Evolutionary conservation across 2,113 vertebrate genomes (phyloP).

Genomic region (Tragelaphus imberbis): DNA sequence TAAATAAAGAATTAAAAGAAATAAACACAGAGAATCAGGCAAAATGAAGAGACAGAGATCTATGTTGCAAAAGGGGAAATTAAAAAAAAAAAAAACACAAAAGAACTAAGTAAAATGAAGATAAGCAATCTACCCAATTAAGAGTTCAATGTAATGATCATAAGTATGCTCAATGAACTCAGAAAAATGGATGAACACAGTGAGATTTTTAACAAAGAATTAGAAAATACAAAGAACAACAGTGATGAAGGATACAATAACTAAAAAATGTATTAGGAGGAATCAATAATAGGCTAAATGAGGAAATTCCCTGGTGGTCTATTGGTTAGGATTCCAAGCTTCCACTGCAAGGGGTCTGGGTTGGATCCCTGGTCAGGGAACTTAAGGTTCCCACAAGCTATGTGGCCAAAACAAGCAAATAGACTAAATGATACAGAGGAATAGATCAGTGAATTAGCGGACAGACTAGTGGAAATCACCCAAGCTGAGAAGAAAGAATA

Average conservation of each 20-base stretch:
- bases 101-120: neutral
- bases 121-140: neutral
- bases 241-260: neutral
- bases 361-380: neutral
- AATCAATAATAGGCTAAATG: neutral
- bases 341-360: neutral
- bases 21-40: neutral
- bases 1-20: neutral
- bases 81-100: neutral
- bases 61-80: neutral
- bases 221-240: neutral
- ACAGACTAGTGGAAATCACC: neutral
- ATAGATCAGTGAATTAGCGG: neutral
- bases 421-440: neutral
- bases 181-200: neutral
- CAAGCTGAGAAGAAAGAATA: neutral
- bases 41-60: neutral
- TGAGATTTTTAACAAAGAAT: neutral
- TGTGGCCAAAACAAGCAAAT: neutral
- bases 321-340: neutral
- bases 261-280: neutral
- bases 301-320: neutral
- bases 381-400: neutral
- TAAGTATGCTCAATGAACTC: neutral
- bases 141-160: neutral